Evolutionary conservation across 2,113 vertebrate genomes (phyloP).

Genomic region (Heterotis niloticus): DNA sequence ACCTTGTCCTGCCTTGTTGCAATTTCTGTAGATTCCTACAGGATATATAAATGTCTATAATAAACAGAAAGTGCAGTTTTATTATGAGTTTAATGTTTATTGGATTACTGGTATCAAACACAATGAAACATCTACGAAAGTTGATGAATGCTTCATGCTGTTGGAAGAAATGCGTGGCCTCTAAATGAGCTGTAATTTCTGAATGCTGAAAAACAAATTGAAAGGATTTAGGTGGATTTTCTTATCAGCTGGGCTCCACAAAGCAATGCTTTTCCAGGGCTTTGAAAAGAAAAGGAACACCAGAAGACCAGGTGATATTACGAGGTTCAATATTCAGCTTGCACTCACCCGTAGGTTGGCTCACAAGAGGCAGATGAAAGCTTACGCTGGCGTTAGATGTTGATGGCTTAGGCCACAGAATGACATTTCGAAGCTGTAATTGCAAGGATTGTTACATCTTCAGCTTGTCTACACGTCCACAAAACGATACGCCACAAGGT

Average conservation of each 20-base stretch:
- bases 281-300: constrained; percentile 14
- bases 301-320: neutral
- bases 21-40: too few species aligned
- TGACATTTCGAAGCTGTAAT: constrained; percentile 43
- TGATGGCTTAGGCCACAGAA: constrained; percentile 44
- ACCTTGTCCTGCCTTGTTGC: too few species aligned
- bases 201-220: constrained; percentile 5
- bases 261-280: constrained; percentile 2
- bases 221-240: constrained; percentile 20
- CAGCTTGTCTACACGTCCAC: neutral
- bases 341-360: constrained; percentile 59
- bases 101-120: neutral
- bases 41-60: neutral
- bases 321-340: constrained; percentile 28
- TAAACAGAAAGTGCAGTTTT: neutral
- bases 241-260: constrained; percentile 14
- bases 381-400: constrained; percentile 41
- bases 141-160: constrained; percentile 1
- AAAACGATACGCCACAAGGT: too few species aligned
- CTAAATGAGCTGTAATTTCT: constrained; percentile 19
- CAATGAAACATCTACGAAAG: neutral
- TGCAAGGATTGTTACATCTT: constrained; percentile 9
- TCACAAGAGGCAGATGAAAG: constrained; percentile 64
- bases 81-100: neutral
- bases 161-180: neutral